A percentile compares a stretch with the other conserved stretches of the same genome.
Evolutionary conservation across 2,113 vertebrate genomes (phyloP).

Genomic region (Nothocercus nigrocapillus): DNA sequence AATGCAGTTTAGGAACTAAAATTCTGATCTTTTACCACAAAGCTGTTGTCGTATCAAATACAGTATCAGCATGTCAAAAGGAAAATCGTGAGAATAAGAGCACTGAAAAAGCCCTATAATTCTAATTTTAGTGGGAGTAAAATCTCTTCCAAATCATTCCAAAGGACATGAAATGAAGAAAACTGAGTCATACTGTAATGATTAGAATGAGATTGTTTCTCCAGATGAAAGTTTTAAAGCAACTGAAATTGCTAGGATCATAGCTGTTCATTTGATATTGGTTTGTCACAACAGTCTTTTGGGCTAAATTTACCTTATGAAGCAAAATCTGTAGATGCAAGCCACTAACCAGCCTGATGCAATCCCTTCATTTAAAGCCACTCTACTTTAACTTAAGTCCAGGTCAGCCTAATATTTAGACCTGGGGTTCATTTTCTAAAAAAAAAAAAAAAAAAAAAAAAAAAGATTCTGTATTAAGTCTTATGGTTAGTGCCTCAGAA

Average conservation of each 20-base stretch:
- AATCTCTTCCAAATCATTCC: not conserved
- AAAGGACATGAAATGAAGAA: not conserved
- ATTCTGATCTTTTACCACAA: constrained; percentile 15
- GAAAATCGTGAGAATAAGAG: constrained; percentile 11
- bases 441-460: not conserved
- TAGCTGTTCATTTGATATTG: not conserved
- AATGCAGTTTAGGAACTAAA: not conserved
- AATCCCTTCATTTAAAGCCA: not conserved
- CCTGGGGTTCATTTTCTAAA: not conserved
- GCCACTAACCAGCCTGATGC: not conserved
- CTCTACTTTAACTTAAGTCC: not conserved
- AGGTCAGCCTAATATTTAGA: not conserved
- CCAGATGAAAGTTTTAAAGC: not conserved
- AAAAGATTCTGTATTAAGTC: not conserved
- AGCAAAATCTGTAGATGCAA: not conserved
- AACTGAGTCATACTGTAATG: constrained; percentile 9
- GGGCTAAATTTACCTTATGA: not conserved
- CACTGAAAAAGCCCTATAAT: not conserved
- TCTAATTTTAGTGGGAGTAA: constrained; percentile 20
- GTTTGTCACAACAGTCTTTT: not conserved
- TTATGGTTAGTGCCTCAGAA: not conserved
- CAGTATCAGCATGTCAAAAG: not conserved
- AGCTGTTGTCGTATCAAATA: constrained; percentile 13
- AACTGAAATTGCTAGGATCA: not conserved
- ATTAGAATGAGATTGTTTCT: not conserved